Conservation (phyloP, 2,113 vertebrate species). For the Coregonus clupeaformis region DNA sequence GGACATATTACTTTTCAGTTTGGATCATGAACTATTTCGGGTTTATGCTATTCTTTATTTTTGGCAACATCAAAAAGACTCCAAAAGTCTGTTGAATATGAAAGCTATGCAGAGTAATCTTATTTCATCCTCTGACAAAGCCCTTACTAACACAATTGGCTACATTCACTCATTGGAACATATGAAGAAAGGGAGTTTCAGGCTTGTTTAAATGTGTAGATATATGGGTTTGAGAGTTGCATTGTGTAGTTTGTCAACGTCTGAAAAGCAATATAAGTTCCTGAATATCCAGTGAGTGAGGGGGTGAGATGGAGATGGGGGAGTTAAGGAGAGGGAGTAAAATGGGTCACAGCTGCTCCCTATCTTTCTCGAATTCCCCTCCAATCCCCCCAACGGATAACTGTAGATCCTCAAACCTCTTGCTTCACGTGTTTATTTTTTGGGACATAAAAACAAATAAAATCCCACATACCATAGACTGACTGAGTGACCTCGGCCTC, state of each 20-base stretch:
- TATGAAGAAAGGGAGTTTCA: too few species aligned
- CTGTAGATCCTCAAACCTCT: constrained; percentile 25
- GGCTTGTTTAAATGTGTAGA: too few species aligned
- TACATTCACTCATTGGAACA: background rate
- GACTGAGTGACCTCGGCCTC: constrained; percentile 31
- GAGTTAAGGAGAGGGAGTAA: background rate
- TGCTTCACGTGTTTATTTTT: constrained; percentile 59
- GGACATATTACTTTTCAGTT: background rate
- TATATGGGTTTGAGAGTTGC: too few species aligned
- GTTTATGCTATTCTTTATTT: background rate
- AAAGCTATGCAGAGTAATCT: background rate
- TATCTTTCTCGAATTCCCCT: background rate
- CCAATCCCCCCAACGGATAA: constrained; percentile 5
- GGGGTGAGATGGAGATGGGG: background rate
- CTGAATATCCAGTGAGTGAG: background rate
- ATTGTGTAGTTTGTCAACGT: background rate
- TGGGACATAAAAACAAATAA: constrained; percentile 10
- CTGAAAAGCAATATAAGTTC: background rate
- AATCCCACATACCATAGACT: constrained; percentile 50
- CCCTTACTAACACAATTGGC: background rate
- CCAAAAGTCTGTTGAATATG: background rate
- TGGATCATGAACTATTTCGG: background rate
- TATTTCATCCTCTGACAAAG: background rate
- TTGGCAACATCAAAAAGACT: background rate
- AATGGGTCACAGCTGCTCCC: constrained; percentile 4